Evolutionary conservation across 2,888 invertebrate genomes (phyloP).

Genomic region (Cryptus armator): DNA sequence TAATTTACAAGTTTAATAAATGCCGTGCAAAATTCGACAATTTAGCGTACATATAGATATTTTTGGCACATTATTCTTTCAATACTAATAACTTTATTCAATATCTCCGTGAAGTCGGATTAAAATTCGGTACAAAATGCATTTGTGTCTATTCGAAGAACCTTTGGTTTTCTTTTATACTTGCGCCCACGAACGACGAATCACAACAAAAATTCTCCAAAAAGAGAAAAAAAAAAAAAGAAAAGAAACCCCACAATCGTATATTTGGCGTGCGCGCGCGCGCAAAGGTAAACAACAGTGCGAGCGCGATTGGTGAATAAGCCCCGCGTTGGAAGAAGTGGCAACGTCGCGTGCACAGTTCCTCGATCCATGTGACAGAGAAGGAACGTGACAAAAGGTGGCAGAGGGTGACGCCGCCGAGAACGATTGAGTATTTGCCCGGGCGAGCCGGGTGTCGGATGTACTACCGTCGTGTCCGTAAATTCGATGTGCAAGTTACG

Average conservation of each 20-base stretch:
- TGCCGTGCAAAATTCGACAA: too few species aligned
- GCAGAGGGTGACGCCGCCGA: conserved; percentile 83
- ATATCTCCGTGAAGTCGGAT: too few species aligned
- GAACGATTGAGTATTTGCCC: conserved; percentile 83
- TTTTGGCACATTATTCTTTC: too few species aligned
- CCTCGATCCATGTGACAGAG: conserved; percentile 84
- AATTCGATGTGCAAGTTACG: conserved; percentile 47
- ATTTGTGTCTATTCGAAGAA: too few species aligned
- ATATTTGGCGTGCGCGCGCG: conserved; percentile 73
- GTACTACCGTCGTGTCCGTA: conserved; percentile 69
- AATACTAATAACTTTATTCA: too few species aligned
- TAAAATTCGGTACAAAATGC: too few species aligned
- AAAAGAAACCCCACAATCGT: conserved; percentile 45
- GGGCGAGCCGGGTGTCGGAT: conserved; percentile 82
- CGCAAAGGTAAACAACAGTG: conserved; percentile 73
- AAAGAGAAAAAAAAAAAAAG: conserved; percentile 11
- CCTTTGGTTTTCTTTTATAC: too few species aligned
- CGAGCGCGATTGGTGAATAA: neutral
- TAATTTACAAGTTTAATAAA: too few species aligned
- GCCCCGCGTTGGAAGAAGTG: conserved; percentile 68
- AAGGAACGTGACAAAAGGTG: conserved; percentile 84
- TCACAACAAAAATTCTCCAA: conserved; percentile 10
- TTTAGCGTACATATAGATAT: too few species aligned
- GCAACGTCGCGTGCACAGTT: conserved; percentile 77
- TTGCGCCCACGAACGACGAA: neutral